Conservation (phyloP, 2,888 invertebrate species). For the Lymantria monacha region DNA sequence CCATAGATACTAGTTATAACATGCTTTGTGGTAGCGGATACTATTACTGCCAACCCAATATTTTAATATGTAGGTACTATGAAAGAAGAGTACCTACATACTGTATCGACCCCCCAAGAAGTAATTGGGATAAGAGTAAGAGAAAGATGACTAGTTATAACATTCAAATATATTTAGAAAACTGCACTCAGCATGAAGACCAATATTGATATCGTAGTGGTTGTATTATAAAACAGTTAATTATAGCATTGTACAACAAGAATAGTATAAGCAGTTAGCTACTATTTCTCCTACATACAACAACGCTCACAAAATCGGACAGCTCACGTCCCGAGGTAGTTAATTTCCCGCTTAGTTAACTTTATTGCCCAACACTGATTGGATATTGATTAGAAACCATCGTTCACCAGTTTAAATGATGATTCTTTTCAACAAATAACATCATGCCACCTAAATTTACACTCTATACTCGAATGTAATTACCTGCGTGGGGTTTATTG, state of each 20-base stretch:
- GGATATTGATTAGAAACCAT: slow-evolving; percentile 78
- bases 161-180: too few species aligned
- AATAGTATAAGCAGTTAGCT: not conserved
- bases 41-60: too few species aligned
- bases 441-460: slow-evolving; percentile 73
- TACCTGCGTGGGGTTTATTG: slow-evolving; percentile 65
- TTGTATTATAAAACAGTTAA: not conserved
- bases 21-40: too few species aligned
- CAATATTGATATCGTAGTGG: not conserved
- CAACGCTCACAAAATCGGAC: slow-evolving; percentile 19
- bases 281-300: not conserved
- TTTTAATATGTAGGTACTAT: too few species aligned
- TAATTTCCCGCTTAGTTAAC: slow-evolving; percentile 81
- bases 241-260: not conserved
- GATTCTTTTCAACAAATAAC: slow-evolving; percentile 71
- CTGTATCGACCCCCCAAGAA: too few species aligned
- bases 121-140: too few species aligned
- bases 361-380: slow-evolving; percentile 74
- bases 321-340: slow-evolving; percentile 52
- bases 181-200: not conserved
- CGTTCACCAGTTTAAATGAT: slow-evolving; percentile 68
- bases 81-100: too few species aligned
- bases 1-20: too few species aligned
- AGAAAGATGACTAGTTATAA: too few species aligned
- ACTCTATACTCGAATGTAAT: slow-evolving; percentile 75